Conservation (phyloP, 2,113 vertebrate species). For the Charadrius vociferus region DNA sequence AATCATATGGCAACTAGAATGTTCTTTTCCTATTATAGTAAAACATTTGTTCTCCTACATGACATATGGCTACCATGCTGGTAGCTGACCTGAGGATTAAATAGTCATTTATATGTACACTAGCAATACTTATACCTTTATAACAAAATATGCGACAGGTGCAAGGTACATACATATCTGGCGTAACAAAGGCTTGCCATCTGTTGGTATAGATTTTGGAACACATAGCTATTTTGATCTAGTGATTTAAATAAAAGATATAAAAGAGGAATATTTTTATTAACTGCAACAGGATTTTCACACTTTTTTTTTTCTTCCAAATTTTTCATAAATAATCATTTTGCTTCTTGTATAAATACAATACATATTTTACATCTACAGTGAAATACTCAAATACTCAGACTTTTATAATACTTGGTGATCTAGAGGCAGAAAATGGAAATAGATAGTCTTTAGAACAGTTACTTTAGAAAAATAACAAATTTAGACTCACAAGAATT, state of each 20-base stretch:
- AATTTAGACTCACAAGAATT: not conserved
- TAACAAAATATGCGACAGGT: not conserved
- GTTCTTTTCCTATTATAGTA: not conserved
- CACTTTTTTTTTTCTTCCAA: not conserved
- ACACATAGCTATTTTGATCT: not conserved
- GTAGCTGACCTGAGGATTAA: not conserved
- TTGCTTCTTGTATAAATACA: not conserved
- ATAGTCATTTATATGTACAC: not conserved
- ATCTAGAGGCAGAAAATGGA: not conserved
- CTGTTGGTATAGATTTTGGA: constrained; percentile 6
- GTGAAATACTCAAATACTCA: not conserved
- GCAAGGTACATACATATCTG: not conserved
- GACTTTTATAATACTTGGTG: not conserved
- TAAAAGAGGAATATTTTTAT: not conserved
- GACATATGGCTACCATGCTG: not conserved
- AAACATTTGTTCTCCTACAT: not conserved
- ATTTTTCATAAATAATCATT: not conserved
- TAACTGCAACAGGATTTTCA: not conserved
- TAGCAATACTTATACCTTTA: not conserved
- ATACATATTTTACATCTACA: not conserved
- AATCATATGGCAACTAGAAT: not conserved
- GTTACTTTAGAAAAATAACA: not conserved
- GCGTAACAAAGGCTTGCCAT: not conserved
- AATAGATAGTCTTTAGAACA: not conserved
- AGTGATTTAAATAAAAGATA: not conserved